A percentile compares a stretch with the other conserved stretches of the same genome.
Conservation (phyloP, 2,888 invertebrate genomes). For the Drosophila sordidapex region DNA sequence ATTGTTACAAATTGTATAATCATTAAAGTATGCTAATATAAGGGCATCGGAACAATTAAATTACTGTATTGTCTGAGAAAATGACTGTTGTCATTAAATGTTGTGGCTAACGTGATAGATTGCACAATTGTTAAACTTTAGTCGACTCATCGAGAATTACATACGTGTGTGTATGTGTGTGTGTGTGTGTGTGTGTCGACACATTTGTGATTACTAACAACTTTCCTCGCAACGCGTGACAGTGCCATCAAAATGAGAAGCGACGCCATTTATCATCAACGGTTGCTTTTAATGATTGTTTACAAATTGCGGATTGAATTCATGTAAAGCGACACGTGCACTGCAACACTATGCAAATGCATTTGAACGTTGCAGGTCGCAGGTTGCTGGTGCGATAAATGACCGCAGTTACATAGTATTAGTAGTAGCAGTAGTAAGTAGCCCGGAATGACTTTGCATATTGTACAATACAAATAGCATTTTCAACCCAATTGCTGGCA, state of each 20-base stretch:
- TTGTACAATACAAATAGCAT: slow-evolving; percentile 14
- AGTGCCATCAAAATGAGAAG: slow-evolving; percentile 18
- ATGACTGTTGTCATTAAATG: not conserved
- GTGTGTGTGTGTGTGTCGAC: not conserved
- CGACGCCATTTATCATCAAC: not conserved
- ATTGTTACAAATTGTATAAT: not conserved
- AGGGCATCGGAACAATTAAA: not conserved
- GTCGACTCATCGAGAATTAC: not conserved
- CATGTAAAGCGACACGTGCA: slow-evolving; percentile 7
- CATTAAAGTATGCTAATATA: not conserved
- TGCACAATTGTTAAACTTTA: not conserved
- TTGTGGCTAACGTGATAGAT: not conserved
- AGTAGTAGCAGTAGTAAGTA: not conserved
- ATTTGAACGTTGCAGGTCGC: not conserved
- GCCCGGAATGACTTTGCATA: slow-evolving; percentile 34
- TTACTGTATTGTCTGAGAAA: not conserved
- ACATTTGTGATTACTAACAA: not conserved
- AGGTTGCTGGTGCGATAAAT: not conserved
- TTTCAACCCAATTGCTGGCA: slow-evolving; percentile 39
- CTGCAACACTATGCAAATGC: slow-evolving; percentile 3
- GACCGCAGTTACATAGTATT: not conserved
- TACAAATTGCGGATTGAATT: slow-evolving; percentile 20
- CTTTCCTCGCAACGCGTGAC: not conserved
- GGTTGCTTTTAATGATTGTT: slow-evolving; percentile 18
- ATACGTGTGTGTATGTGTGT: not conserved